Evolutionary conservation across 1,140 invertebrate genomes (phyloP).

Genomic region (Probaryconus sp.): DNA sequence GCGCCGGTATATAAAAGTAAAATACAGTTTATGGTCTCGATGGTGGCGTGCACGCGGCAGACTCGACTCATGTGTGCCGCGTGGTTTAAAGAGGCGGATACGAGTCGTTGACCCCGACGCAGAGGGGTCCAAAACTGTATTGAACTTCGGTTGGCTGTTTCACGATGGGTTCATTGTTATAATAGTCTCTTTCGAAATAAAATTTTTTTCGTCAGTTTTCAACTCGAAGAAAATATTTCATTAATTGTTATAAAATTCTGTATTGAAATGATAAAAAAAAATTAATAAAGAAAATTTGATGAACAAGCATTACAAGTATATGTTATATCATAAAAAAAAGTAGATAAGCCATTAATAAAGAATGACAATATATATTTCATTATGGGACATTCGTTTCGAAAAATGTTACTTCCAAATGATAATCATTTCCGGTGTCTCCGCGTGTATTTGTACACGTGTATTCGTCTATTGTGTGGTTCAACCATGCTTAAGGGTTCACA

Average conservation of each 20-base stretch:
- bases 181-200: conserved; percentile 14
- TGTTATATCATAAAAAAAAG: too few relatives aligned
- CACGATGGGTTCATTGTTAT: conserved; percentile 60
- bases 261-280: too few relatives aligned
- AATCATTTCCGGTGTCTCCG: conserved; percentile 61
- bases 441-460: conserved; percentile 42
- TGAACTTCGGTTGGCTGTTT: conserved; percentile 45
- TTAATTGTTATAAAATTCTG: too few relatives aligned
- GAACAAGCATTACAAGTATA: too few relatives aligned
- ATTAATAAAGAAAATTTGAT: too few relatives aligned
- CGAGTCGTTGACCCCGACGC: conserved; percentile 51
- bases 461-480: conserved; percentile 50
- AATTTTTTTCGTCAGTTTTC: background rate
- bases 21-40: conserved; percentile 50
- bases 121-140: conserved; percentile 33
- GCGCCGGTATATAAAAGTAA: conserved; percentile 55
- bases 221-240: too few relatives aligned
- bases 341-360: too few relatives aligned
- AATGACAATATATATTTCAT: too few relatives aligned
- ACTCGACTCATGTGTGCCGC: conserved; percentile 36
- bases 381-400: conserved; percentile 41
- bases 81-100: conserved; percentile 45
- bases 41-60: conserved; percentile 29
- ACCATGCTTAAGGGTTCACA: conserved; percentile 49
- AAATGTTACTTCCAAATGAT: conserved; percentile 49